Base-by-base conservation (phyloP, 92 coral and sea anemone genomes). In the Parazoanthus darwini region DNA sequence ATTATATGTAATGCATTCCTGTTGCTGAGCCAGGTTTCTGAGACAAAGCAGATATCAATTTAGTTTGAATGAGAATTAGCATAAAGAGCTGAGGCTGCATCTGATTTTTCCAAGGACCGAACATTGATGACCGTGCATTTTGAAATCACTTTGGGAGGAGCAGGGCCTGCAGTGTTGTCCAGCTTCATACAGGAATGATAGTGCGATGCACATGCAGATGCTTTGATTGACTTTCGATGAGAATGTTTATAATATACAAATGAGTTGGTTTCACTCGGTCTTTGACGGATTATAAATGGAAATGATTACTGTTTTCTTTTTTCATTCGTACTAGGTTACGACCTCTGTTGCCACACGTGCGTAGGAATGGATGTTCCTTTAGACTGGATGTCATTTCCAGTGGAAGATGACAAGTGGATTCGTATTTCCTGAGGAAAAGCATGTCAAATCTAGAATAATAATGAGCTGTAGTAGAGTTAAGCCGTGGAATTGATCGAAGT, bases 71-170 rank as follows among this genome's bases (percentile, higher is more conserved):
- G 59, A 20, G 88, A 50, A 2, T 90, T 91, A 66, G 93, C 87
- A 76, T 88, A 90, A 46, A 92, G 81, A 8, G 93, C 91, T 20
- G 92, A 43, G 26, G 63, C 33, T 33, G 92, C 92, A 76, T 90
- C 91, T 14, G 92, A 88, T 86, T 90, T 90, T 3, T 72, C 93
- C 22, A 90, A n/a, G 59, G 92, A 92, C 42, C 94, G 88, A 54
- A 89, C 91, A 82, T 90, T 92, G 46, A 71, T 71, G 76, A 71
- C 76, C 76, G 4, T 71, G 76, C 77, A 72, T 72, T 72, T 23
- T 9, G 77, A 37, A 15, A 72, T 72, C 33, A 14, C 77, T 72
- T 72, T 72, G 77, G 77, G 77, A 72, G 77, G 77, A 33, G 77
- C n/a, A 72, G 77, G 77, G 5, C 77, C 77, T 9, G 77, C 33